phyloP scores from a whole-genome alignment of 37 sponge, comb jelly and placozoan species.

The Ianthella basta region DNA sequence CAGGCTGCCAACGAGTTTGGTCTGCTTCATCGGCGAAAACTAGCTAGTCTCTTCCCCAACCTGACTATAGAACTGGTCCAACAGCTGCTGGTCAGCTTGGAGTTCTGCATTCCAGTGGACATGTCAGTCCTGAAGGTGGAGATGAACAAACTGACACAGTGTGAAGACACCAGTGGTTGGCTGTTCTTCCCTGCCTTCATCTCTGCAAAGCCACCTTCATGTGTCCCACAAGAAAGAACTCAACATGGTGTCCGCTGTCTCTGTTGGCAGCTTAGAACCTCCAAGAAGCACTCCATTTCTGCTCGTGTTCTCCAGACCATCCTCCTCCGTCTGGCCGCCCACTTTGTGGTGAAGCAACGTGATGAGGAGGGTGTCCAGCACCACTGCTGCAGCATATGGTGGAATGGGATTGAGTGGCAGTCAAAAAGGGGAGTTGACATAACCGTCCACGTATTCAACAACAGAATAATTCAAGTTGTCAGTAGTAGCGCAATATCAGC shows the following conservation, averaged over 20 bases:
- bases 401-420: not conserved
- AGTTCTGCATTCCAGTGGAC: not conserved
- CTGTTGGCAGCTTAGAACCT: not conserved
- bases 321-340: not conserved
- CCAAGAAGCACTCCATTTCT: not conserved
- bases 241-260: no score
- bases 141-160: not conserved
- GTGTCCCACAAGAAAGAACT: no score
- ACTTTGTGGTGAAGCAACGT: not conserved
- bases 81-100: not conserved
- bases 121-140: not conserved
- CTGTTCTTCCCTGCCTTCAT: not conserved
- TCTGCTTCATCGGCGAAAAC: not conserved
- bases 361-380: not conserved
- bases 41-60: not conserved
- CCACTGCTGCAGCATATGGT: not conserved
- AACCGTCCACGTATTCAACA: not conserved
- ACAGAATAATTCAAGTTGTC: not conserved
- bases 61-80: not conserved
- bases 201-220: not conserved
- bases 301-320: not conserved
- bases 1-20: not conserved
- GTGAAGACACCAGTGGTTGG: not conserved
- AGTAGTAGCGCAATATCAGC: not conserved
- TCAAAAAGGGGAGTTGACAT: not conserved